Base-by-base conservation (phyloP, 2,888 invertebrate species). In the Spicauda simplicius region DNA sequence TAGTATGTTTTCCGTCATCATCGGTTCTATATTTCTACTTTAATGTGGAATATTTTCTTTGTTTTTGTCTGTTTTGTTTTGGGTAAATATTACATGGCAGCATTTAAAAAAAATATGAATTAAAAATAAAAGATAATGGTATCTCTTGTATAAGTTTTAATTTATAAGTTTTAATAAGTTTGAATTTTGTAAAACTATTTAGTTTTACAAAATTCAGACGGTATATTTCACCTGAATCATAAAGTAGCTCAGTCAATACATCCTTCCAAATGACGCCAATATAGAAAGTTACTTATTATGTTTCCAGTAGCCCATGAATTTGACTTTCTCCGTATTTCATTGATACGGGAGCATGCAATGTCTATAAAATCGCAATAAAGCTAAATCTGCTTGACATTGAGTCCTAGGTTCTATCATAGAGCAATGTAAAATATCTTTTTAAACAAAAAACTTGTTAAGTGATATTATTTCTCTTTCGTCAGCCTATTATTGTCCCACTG, bases 291-390 rank as follows among this genome's bases (percentile, higher is more conserved):
- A 41, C 10, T 41, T 41, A 41, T 41, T 14, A 41, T 41, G 41
- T 41, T 41, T 11, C 12, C 14, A 41, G 14, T 48, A 16, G 48
- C 16, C 48, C 16, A 48, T 48, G 16, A 48, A 16, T 48, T 48
- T 16, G 48, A 16, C 37, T 57, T 57, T 57, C 57, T 57, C 41
- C 57, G 14, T 57, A 57, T 57, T 37, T 41, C 41, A 37, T 55
- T 30, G 55, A 55, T 55, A 55, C 55, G 8, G 30, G 30, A 55
- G 25, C 55, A 55, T 55, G 30, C 30, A 55, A n/a, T 55, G 30
- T 16, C 55, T 33, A 16, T 55, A 14, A 55, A 30, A 55, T 30
- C 16, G 33, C 55, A 30, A 16, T 55, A 33, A 30, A 55, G 48
- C 30, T 55, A 30, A 48, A 48, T 48, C 16, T 48, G 48, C n/a